phyloP scores from a whole-genome alignment of 2,113 vertebrate species.

The Tylochromis polylepis region DNA sequence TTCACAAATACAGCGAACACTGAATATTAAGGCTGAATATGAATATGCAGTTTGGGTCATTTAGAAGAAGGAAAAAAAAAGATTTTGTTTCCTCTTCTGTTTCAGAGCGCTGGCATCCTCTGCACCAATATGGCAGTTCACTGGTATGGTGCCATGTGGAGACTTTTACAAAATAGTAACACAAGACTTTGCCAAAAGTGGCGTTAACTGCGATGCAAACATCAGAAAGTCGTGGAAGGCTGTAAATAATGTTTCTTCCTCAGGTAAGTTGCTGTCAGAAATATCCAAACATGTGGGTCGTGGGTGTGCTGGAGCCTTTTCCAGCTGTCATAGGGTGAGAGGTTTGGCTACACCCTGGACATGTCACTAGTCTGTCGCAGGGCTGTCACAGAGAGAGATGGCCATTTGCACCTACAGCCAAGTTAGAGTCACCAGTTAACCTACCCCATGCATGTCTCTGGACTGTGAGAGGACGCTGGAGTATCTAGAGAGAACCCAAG shows the following conservation, averaged over 20 bases:
- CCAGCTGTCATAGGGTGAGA: not conserved
- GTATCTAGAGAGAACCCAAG: not conserved
- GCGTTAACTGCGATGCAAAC: slow-evolving; percentile 78
- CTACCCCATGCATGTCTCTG: not conserved
- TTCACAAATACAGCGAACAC: not conserved
- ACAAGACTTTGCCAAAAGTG: slow-evolving; percentile 80
- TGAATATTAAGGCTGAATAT: not conserved
- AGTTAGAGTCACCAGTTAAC: not conserved
- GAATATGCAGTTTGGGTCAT: not conserved
- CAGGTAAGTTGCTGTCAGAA: slow-evolving; percentile 66
- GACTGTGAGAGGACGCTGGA: not conserved
- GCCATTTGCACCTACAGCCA: not conserved
- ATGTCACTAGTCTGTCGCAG: not conserved
- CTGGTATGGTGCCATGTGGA: slow-evolving; percentile 82
- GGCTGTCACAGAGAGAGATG: not conserved
- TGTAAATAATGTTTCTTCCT: slow-evolving; percentile 76
- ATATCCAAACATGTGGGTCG: not conserved
- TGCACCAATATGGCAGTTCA: slow-evolving; percentile 94
- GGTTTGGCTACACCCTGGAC: not conserved
- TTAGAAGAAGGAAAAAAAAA: not conserved
- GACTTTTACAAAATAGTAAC: slow-evolving; percentile 84
- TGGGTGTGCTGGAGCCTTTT: not conserved
- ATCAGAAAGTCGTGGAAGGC: slow-evolving; percentile 86
- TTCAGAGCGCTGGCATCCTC: slow-evolving; percentile 91
- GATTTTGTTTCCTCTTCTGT: not conserved